Evolutionary conservation across 2,888 invertebrate genomes (phyloP), one percentile per base, ranked within the genome.

Genomic region (Lampropteryx suffumata): DNA sequence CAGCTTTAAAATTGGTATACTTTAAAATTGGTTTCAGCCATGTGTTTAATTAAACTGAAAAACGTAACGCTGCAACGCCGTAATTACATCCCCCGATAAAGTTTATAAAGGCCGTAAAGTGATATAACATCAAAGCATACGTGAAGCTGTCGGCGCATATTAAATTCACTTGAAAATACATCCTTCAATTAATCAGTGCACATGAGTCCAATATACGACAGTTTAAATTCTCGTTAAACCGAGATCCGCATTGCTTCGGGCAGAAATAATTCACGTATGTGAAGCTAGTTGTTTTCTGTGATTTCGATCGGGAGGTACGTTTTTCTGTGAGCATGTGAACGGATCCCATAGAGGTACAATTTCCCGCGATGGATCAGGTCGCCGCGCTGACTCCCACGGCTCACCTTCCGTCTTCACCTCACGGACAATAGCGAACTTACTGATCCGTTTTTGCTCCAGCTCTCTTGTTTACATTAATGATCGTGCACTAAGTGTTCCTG

Each of bases 381-480:
- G 74, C 6, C 6, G 74, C 68, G 69, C 69, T 64, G 62, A 64
- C 78, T 85, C 88, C 82, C 89, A 87, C 88, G 85, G 65, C 67
- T 67, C 69, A 74, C 76, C 83, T 83, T 80, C 84, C 82, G 80
- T 76, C 81, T 79, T 73, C 75, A 70, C 73, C 73, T 17, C 17
- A 69, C 69, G 79, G 73, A 73, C 76, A 88, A 87, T 86, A 73
- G 82, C 76, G 69, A 75, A 75, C 69, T 79, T 82, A 79, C 79
- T 76, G 76, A 72, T 69, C 65, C 44, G 48, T 57, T 72, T 80
- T 88, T 89, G 87, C 84, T 82, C 59, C 69, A 71, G 67, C 76
- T 80, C 76, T 76, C 79, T 82, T 82, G 74, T 77, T 76, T 79
- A 74, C 77, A 73, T 80, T 77, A 80, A 77, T 79, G 68, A 73